phyloP scores from a whole-genome alignment of 2,113 vertebrate species.

The Cyphomyrus plagiostoma region DNA sequence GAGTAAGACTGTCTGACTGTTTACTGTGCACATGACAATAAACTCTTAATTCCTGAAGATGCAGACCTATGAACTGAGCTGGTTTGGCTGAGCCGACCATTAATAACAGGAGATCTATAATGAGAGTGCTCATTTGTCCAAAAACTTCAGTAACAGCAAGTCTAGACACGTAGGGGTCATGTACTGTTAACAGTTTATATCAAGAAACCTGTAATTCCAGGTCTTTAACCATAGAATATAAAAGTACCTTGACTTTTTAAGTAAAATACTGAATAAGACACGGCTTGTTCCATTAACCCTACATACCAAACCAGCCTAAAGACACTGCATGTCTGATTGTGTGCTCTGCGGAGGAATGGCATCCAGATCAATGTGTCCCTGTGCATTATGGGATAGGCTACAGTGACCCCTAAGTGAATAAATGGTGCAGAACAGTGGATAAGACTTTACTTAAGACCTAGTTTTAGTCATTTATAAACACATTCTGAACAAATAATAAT shows the following conservation, averaged over 20 bases:
- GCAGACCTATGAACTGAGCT: slow-evolving; percentile 39
- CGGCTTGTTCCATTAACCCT: not conserved
- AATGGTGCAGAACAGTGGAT: not conserved
- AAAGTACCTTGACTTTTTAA: not conserved
- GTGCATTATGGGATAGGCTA: not conserved
- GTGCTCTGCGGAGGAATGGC: not conserved
- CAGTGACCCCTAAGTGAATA: not conserved
- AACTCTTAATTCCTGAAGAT: not conserved
- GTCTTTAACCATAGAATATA: not conserved
- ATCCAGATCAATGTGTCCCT: not conserved
- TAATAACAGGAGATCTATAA: slow-evolving; percentile 40
- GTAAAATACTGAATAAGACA: not conserved
- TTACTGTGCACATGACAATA: not conserved
- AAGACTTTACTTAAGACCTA: too few species aligned
- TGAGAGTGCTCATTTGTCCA: slow-evolving; percentile 32
- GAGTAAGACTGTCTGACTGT: not conserved
- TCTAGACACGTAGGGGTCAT: not conserved
- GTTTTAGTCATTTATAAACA: too few species aligned
- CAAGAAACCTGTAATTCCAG: not conserved
- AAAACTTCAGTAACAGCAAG: not conserved
- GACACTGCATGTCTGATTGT: not conserved
- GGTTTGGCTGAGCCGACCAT: slow-evolving; percentile 40
- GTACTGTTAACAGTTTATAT: not conserved
- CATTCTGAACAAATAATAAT: too few species aligned
- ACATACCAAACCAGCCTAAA: not conserved